phyloP scores from a whole-genome alignment of 2,888 invertebrate species.

The Lasioglossum vierecki region DNA sequence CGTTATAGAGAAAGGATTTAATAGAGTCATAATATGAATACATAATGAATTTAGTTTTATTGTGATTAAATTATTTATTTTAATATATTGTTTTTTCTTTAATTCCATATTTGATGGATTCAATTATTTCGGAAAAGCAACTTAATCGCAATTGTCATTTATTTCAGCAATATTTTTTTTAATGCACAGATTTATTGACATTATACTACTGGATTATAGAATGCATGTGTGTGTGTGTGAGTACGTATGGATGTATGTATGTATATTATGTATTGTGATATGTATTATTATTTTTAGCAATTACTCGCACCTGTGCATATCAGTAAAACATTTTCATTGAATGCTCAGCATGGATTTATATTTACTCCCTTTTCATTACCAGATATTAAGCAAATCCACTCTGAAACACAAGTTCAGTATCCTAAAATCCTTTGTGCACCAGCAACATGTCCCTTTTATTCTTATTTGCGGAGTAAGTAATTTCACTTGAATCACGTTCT shows the following conservation, averaged over 20 bases:
- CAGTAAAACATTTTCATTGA: constrained; percentile 48
- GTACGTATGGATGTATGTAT: constrained; percentile 28
- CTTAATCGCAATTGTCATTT: constrained; percentile 3
- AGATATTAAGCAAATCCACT: constrained; percentile 56
- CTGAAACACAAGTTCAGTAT: constrained; percentile 50
- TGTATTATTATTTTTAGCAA: constrained; percentile 43
- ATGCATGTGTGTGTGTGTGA: constrained; percentile 24
- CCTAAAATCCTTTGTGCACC: constrained; percentile 55
- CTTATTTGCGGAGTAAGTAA: constrained; percentile 54
- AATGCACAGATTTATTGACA: constrained; percentile 36
- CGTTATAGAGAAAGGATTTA: constrained; percentile 9
- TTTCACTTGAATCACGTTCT: constrained; percentile 36
- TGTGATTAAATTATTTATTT: neutral
- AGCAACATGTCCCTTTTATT: constrained; percentile 43
- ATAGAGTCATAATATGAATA: neutral
- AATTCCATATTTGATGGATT: constrained; percentile 14
- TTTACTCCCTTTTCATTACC: constrained; percentile 50
- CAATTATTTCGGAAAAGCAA: neutral
- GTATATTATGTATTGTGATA: constrained; percentile 57
- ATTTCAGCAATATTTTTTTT: constrained; percentile 19
- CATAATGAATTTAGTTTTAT: neutral
- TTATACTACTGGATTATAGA: neutral
- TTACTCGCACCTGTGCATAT: constrained; percentile 45
- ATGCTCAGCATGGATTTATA: constrained; percentile 53
- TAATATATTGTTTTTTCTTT: neutral